Percentiles rank a stretch among this genome's conserved stretches.
Evolutionary conservation across 2,113 vertebrate species (phyloP).

Genomic region (Mus musculus): GRCm39 chr5:112320501-112321000

Average conservation of each 20-base stretch:
- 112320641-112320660: background rate
- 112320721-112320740: background rate
- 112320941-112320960: background rate
- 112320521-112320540: background rate
- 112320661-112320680: too few species aligned
- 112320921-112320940: background rate
- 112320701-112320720: fast-evolving
- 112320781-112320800: background rate
- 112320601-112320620: background rate
- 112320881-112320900: too few species aligned
- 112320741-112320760: background rate
- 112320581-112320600: background rate
- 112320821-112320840: background rate
- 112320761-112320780: background rate
- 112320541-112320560: background rate
- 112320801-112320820: background rate
- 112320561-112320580: too few species aligned
- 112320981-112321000: fast-evolving
- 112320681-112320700: too few species aligned
- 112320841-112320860: background rate
- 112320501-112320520: background rate
- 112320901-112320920: background rate
- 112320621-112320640: too few species aligned
- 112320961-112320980: background rate
- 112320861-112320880: background rate